A percentile compares a stretch with the other conserved stretches of the same genome.
These are phyloP conservation scores for Polypedilum vanderplanki DNA, from an alignment of 1,140 invertebrate species.

Conservation along the genomic window DNA sequence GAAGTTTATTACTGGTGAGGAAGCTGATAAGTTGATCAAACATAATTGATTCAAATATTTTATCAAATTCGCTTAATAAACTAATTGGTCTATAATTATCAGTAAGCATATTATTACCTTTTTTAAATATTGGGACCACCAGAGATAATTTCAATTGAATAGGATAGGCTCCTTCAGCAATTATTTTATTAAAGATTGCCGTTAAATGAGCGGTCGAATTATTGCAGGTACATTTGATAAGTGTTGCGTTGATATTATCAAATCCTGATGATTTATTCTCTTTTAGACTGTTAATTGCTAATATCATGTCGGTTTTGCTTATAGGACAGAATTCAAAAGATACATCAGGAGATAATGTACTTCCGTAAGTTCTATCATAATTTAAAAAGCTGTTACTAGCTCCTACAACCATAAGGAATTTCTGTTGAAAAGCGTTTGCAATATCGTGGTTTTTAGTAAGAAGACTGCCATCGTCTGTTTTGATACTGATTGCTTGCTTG, in stretches of 20 bases:
- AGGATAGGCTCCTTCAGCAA: neutral
- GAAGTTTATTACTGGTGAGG: neutral
- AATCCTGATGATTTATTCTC: neutral
- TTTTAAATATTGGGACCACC: neutral
- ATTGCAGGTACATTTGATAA: neutral
- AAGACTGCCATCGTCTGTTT: neutral
- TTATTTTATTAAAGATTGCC: neutral
- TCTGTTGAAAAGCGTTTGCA: neutral
- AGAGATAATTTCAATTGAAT: neutral
- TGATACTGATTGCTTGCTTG: neutral
- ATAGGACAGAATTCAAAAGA: neutral
- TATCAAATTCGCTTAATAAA: neutral
- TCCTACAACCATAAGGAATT: neutral
- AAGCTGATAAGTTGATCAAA: neutral
- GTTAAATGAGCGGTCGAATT: neutral
- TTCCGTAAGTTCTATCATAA: neutral
- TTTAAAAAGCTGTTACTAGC: neutral
- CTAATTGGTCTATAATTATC: neutral
- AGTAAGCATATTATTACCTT: neutral
- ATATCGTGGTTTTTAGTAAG: neutral
- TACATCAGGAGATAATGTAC: neutral
- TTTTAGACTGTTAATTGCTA: neutral
- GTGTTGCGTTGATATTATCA: neutral
- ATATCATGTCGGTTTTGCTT: neutral
- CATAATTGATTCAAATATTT: neutral